phyloP scores from a whole-genome alignment of 2,888 invertebrate genomes.

The Drosophila flavopinicola region DNA sequence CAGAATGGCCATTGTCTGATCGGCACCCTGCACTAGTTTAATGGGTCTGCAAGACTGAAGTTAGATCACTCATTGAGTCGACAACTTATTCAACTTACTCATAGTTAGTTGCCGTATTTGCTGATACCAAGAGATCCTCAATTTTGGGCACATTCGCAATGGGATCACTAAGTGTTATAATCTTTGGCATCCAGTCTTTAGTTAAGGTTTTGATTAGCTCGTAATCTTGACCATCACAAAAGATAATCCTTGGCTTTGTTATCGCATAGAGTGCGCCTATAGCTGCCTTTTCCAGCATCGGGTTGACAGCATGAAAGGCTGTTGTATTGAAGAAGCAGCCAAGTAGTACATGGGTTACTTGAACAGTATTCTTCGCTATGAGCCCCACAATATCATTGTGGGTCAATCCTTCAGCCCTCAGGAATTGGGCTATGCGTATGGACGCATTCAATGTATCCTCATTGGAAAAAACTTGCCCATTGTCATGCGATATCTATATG shows the following conservation, averaged over 20 bases:
- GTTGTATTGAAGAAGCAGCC: slow-evolving; percentile 57
- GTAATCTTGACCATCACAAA: slow-evolving; percentile 60
- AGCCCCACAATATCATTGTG: slow-evolving; percentile 65
- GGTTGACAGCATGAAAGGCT: slow-evolving; percentile 64
- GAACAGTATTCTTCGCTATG: slow-evolving; percentile 47
- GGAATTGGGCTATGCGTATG: slow-evolving; percentile 48
- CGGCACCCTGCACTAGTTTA: slow-evolving; percentile 27
- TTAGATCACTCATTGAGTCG: not conserved
- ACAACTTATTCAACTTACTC: slow-evolving; percentile 19
- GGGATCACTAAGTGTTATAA: slow-evolving; percentile 33
- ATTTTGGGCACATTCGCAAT: slow-evolving; percentile 19
- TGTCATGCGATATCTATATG: slow-evolving; percentile 51
- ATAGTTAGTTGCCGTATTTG: slow-evolving; percentile 7
- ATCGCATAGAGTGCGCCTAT: slow-evolving; percentile 41
- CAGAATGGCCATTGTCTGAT: slow-evolving; percentile 57
- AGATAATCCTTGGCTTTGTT: slow-evolving; percentile 63
- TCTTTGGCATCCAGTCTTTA: slow-evolving; percentile 34
- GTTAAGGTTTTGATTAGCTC: slow-evolving; percentile 32
- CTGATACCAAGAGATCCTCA: slow-evolving; percentile 17
- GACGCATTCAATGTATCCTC: slow-evolving; percentile 38
- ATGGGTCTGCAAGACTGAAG: slow-evolving; percentile 23
- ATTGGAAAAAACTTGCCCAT: slow-evolving; percentile 41
- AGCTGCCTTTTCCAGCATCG: slow-evolving; percentile 35
- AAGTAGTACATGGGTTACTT: slow-evolving; percentile 52
- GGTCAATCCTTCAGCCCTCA: slow-evolving; percentile 39